Base-by-base conservation (phyloP, 2,888 invertebrate species). In the Cantharis lateralis region DNA sequence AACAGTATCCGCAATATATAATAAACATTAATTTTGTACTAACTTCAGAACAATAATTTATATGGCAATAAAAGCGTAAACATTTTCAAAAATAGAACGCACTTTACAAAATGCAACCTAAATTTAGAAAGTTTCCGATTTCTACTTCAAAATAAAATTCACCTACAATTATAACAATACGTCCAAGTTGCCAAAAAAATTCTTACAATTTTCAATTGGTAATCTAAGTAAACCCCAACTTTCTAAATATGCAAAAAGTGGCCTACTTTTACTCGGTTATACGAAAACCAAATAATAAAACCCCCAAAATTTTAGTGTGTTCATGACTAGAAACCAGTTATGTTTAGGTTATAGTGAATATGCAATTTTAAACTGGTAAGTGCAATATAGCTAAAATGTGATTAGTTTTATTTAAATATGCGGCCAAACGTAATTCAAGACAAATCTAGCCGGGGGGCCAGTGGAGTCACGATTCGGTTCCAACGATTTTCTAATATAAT, bases 211-310 rank as follows among this genome's bases (percentile, higher is more conserved):
- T 70, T 20, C 48, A 26, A 16, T 15, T 15, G 62, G 15, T 20
- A 62, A 16, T 62, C 64, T 66, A 20, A 66, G 18, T 20, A 66
- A 66, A 18, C 70, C 61, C 28, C 13, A 80, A 83, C 85, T 85
- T 85, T 85, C 85, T 84, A 84, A 84, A 84, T 84, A 83, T 83
- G 84, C 83, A 84, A 82, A 83, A 86, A 86, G 85, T 84, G 85
- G 80, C 84, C 85, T 82, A 85, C 64, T 66, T 66, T 66, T 24
- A 66, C 24, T 66, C 64, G 13, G 24, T 20, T 66, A 20, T n/a
- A 66, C 64, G 48, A 48, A 48, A 48, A n/a, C 48, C 48, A 48
- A 48, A 48, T 48, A 48, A 48, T 48, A 48, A 48, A 48, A 48
- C 48, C 48, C 48, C n/a, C 48, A 7, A 48, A 48, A 48, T 48